These are phyloP conservation scores for Chydorus sphaericus DNA, from an alignment of 2,888 invertebrate genomes.

Conservation along the genomic window DNA sequence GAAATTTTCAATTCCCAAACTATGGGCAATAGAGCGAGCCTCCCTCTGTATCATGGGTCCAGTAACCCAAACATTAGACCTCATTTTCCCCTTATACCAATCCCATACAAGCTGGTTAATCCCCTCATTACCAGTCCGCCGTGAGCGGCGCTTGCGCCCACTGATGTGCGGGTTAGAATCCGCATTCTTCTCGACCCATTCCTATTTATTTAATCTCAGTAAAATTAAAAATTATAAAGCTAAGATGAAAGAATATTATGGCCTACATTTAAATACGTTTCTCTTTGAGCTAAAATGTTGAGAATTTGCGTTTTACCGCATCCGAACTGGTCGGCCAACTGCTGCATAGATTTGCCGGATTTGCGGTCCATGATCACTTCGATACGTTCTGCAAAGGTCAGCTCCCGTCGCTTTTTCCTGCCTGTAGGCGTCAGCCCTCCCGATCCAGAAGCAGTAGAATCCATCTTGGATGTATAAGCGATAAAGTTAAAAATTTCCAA, in stretches of 20 bases:
- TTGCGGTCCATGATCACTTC: conserved; percentile 10
- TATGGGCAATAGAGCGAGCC: conserved; percentile 9
- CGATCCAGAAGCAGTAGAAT: not conserved
- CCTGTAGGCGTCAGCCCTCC: not conserved
- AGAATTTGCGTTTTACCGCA: conserved; percentile 16
- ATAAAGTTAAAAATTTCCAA: too few relatives aligned
- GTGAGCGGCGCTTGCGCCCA: conserved; percentile 6
- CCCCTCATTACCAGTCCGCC: conserved; percentile 14
- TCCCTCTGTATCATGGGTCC: conserved; percentile 13
- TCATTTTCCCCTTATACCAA: conserved; percentile 7
- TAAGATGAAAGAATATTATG: too few relatives aligned
- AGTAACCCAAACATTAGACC: conserved; percentile 7
- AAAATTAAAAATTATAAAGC: too few relatives aligned
- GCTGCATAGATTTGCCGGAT: conserved; percentile 14
- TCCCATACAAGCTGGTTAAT: conserved; percentile 13
- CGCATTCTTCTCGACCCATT: conserved; percentile 12
- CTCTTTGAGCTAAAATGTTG: conserved; percentile 12
- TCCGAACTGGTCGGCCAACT: conserved; percentile 12
- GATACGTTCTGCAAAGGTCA: conserved; percentile 12
- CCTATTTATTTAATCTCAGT: too few relatives aligned
- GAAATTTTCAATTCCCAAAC: conserved; percentile 9
- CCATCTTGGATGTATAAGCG: too few relatives aligned
- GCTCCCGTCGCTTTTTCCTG: conserved; percentile 7
- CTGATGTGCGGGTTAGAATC: conserved; percentile 7
- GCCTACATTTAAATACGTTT: conserved; percentile 7